These are phyloP conservation scores for Mya arenaria DNA, from an alignment of 1,140 invertebrate genomes.

Conservation along the genomic window DNA sequence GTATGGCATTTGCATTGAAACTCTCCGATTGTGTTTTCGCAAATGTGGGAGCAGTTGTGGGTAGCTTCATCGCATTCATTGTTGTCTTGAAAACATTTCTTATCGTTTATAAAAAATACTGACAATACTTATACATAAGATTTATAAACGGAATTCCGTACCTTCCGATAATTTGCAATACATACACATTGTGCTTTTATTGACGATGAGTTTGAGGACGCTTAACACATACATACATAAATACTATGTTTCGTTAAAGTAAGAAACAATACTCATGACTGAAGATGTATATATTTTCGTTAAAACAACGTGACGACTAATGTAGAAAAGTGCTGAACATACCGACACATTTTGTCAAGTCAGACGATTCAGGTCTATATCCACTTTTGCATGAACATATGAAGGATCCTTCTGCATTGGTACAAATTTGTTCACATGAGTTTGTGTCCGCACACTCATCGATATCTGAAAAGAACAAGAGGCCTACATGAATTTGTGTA, in stretches of 20 bases:
- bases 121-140: not conserved
- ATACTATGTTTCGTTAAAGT: not conserved
- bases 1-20: conserved; percentile 12
- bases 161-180: not conserved
- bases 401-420: too few species aligned
- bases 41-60: conserved; percentile 18
- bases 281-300: too few species aligned
- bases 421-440: too few species aligned
- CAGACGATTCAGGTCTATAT: too few species aligned
- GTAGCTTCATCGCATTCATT: conserved; percentile 39
- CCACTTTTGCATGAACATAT: too few species aligned
- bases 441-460: too few species aligned
- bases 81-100: conserved; percentile 14
- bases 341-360: too few species aligned
- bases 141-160: not conserved
- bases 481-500: too few species aligned
- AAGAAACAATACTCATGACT: not conserved
- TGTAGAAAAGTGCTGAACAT: too few species aligned
- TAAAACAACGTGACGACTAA: too few species aligned
- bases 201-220: too few species aligned
- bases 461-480: too few species aligned
- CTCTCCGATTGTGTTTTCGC: conserved; percentile 16
- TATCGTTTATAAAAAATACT: not conserved
- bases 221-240: not conserved
- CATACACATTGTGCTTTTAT: not conserved